Evolutionary conservation across 1,140 invertebrate genomes (phyloP).

Genomic region (Saccostrea echinata): DNA sequence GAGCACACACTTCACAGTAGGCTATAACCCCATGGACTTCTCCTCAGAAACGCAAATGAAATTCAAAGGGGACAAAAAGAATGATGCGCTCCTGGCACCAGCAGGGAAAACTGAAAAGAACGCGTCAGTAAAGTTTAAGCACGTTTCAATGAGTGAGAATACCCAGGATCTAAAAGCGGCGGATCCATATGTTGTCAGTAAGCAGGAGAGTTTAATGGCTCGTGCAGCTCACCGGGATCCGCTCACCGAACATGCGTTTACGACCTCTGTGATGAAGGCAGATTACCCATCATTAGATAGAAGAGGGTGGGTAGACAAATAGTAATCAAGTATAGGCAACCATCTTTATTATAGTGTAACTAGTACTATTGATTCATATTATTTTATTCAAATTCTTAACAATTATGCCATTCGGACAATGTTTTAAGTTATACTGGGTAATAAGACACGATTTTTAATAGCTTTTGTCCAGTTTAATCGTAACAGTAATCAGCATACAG

Average conservation of each 20-base stretch:
- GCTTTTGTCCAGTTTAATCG: no score
- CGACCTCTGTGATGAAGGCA: constrained; percentile 68
- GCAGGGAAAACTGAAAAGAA: constrained; percentile 66
- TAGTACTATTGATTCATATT: no score
- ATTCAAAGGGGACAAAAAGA: constrained; percentile 62
- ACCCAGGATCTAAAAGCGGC: constrained; percentile 63
- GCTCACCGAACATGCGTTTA: constrained; percentile 54
- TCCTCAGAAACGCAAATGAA: constrained; percentile 61
- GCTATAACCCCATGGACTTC: constrained; percentile 65
- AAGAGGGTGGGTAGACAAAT: constrained; percentile 54
- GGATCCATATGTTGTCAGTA: constrained; percentile 62
- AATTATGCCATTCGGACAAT: no score
- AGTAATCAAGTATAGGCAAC: background rate
- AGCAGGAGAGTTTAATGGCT: constrained; percentile 62
- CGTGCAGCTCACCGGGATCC: constrained; percentile 53
- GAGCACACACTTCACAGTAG: constrained; percentile 67
- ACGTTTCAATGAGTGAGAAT: constrained; percentile 65
- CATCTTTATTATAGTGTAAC: no score
- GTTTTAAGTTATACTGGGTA: no score
- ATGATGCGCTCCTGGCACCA: constrained; percentile 54
- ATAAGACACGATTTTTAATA: no score
- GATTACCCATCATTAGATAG: constrained; percentile 63
- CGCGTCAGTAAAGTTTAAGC: constrained; percentile 52
- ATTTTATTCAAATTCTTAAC: no score
- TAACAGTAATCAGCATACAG: no score